Percentiles rank a stretch among this genome's conserved stretches.
These are phyloP conservation scores for Crotalus tigris DNA, from an alignment of 2,113 vertebrate species.

Conservation along the genomic window DNA sequence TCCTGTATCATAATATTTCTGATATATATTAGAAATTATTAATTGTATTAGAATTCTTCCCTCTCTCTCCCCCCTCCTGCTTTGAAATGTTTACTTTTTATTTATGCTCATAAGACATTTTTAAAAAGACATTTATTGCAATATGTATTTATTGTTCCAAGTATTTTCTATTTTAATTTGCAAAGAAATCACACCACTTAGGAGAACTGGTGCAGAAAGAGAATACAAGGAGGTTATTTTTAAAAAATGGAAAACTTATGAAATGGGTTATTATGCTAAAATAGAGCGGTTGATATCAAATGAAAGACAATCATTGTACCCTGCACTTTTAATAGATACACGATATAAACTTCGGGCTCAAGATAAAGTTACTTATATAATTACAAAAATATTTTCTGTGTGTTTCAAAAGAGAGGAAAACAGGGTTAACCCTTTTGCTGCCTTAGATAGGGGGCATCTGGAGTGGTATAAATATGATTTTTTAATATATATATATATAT, in stretches of 20 bases:
- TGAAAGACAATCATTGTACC: conserved; percentile 61
- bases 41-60: conserved; percentile 28
- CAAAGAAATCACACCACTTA: conserved; percentile 38
- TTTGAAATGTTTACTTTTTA: conserved; percentile 47
- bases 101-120: conserved; percentile 27
- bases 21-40: conserved; percentile 26
- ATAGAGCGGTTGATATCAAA: conserved; percentile 62
- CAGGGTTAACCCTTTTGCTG: conserved; percentile 64
- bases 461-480: conserved; percentile 32
- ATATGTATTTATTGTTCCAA: conserved; percentile 51
- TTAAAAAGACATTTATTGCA: conserved; percentile 13
- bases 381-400: conserved; percentile 40
- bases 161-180: conserved; percentile 46
- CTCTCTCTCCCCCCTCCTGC: conserved; percentile 4
- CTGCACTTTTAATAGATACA: conserved; percentile 40
- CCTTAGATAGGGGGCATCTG: conserved; percentile 56
- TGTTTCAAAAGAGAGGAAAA: conserved; percentile 57
- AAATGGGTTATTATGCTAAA: conserved; percentile 51
- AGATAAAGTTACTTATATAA: conserved; percentile 39
- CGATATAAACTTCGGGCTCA: conserved; percentile 42
- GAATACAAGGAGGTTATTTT: conserved; percentile 27
- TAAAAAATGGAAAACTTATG: conserved; percentile 41
- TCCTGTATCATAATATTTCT: conserved; percentile 28
- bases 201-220: conserved; percentile 51
- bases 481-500: background rate